A percentile compares a stretch with the other conserved stretches of the same genome.
Evolutionary conservation across 2,797 vertebrate genomes (phyloP).

Genomic region (Sphenopsis melanotis): DNA sequence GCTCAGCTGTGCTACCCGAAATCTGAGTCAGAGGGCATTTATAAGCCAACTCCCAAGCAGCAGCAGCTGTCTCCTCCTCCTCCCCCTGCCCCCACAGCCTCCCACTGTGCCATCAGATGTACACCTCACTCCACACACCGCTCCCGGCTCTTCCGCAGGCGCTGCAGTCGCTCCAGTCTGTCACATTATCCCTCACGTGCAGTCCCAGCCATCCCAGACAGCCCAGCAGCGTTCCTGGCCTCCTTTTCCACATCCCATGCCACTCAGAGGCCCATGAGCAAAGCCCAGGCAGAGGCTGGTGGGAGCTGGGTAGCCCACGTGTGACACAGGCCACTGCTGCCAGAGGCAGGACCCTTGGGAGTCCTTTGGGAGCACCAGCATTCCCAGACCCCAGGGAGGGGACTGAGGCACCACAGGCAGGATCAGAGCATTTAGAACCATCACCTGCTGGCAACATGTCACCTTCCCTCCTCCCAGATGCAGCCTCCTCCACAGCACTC

Average conservation of each 20-base stretch:
- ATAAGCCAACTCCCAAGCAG: conserved; percentile 40
- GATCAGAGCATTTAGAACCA: not conserved
- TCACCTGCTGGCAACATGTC: not conserved
- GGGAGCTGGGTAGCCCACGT: rapidly evolving
- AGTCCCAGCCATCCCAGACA: not conserved
- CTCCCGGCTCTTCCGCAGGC: not conserved
- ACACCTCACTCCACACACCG: not conserved
- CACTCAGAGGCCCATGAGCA: rapidly evolving
- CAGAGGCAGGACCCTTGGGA: not conserved
- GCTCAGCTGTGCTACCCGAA: conserved; percentile 22
- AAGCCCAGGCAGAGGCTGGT: not conserved
- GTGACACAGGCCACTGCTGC: not conserved
- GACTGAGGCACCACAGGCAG: not conserved
- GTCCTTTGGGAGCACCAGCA: not conserved
- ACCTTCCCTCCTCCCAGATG: not conserved
- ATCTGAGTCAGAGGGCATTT: conserved; percentile 62
- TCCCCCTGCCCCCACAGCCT: conserved; percentile 32
- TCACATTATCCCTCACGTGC: conserved; percentile 36
- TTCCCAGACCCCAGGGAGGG: not conserved
- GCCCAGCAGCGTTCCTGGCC: not conserved
- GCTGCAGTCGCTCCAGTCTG: conserved; percentile 1
- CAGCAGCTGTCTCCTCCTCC: conserved; percentile 51
- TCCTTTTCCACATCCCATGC: not conserved
- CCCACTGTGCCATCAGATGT: conserved; percentile 51
- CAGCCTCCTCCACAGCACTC: not conserved